Percentiles rank a stretch among this genome's conserved stretches.
Conservation (phyloP, 2,797 vertebrate genomes). For the Typhlichthys subterraneus region DNA sequence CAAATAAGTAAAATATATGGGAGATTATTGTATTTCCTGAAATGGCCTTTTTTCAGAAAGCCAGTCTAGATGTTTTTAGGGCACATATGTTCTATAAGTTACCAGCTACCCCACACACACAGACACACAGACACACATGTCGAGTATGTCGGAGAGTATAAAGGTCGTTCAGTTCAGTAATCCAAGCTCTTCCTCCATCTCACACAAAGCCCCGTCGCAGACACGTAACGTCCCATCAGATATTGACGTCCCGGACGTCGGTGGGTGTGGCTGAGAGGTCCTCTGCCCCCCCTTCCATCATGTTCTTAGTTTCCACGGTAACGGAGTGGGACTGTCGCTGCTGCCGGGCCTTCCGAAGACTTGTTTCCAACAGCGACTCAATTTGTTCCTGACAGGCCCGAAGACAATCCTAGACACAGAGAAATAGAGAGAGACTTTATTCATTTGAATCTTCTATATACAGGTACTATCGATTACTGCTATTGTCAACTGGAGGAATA, state of each 20-base stretch:
- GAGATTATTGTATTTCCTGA: too few species aligned
- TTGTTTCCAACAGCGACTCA: slow-evolving; percentile 89
- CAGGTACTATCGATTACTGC: too few species aligned
- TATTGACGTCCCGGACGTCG: slow-evolving; percentile 90
- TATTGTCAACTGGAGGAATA: too few species aligned
- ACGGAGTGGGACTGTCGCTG: slow-evolving; percentile 69
- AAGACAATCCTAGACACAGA: slow-evolving; percentile 87
- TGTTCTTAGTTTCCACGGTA: slow-evolving; percentile 85
- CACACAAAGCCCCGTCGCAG: slow-evolving; percentile 73
- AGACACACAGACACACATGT: too few species aligned
- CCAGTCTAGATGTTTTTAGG: too few species aligned
- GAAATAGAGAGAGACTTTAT: not conserved
- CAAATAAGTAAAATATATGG: too few species aligned
- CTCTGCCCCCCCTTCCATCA: slow-evolving; percentile 83
- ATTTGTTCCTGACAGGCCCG: slow-evolving; percentile 95
- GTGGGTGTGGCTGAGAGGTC: slow-evolving; percentile 92
- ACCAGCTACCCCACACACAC: too few species aligned
- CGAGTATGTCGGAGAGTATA: not conserved
- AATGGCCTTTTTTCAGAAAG: too few species aligned
- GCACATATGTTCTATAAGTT: too few species aligned
- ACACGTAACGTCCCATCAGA: slow-evolving; percentile 76
- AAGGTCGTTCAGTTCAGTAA: not conserved
- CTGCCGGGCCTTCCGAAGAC: slow-evolving; percentile 88
- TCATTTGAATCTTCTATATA: too few species aligned
- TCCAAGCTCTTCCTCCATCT: slow-evolving; percentile 46